Evolutionary conservation across 2,888 invertebrate species (phyloP), one percentile per base, ranked within the genome.

Genomic region (Rhagium mordax): DNA sequence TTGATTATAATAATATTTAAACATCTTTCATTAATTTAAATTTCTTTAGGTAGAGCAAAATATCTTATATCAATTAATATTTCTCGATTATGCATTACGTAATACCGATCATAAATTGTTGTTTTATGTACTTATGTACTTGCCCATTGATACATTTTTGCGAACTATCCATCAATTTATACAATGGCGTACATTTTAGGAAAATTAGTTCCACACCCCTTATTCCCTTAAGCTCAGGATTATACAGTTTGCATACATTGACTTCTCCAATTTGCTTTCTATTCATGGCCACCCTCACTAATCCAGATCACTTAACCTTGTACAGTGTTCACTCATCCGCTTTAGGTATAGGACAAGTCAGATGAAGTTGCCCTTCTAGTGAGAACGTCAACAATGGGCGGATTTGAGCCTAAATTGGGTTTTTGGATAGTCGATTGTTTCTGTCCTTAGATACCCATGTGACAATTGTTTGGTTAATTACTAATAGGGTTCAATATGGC

Each of bases 291-390:
- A 64, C 64, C 64, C 64, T 49, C 7, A 21, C 64, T 64, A 64
- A 64, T 64, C 64, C 64, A 13, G 49, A 62, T 49, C 49, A 64
- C 64, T 64, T 64, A 64, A 64, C 64, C 64, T 64, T 64, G 65
- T 21, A 20, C 20, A 33, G 41, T 29, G 53, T 29, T 65, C 53
- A 53, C 65, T 65, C 65, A 65, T 53, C 53, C 65, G 65, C 51
- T 53, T 53, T 21, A 29, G 20, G 65, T 20, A 21, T 33, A 47
- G 61, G 47, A 61, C 61, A 61, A 47, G 61, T 47, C 21, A 41
- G 20, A 18, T 51, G 18, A 15, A 29, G 65, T 53, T 49, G 33
- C 16, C 49, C 64, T 64, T 48, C 49, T 18, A 10, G 49, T 49
- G 64, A 27, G 27, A 64, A 49, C 16, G 51, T 64, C 64, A 64